Base-by-base conservation (phyloP, 2,888 invertebrate species). In the Nomada ruficornis region DNA sequence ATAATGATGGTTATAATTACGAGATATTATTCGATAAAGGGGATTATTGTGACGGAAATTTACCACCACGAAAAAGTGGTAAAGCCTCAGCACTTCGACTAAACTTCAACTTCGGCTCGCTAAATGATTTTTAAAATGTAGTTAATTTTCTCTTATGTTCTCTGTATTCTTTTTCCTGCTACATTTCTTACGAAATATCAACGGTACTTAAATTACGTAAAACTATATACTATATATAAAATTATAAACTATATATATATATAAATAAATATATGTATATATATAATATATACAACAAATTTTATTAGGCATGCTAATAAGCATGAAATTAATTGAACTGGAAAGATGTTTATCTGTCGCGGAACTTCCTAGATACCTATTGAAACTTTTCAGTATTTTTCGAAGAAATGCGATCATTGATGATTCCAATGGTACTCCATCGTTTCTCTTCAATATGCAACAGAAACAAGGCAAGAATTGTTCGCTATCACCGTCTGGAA, bases 401-500 rank as follows among this genome's bases (percentile, higher is more conserved):
- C 23, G 9, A 36, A 2, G 42, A 44, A 13, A 20, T n/a, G 23
- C 10, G 18, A 42, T 42, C 18, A 57, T 26, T 20, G 15, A 70
- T n/a, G 36, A 71, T 71, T 62, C 23, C 50, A 52, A 68, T 26
- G 42, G 15, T 68, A 44, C n/a, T 44, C 18, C 23, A 44, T 55
- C 55, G 20, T 67, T 67, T 20, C 36, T 36, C 47, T 29, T 7
- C 29, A 15, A 69, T 54, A 1, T 59, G 59, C 29, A 63, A 50
- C 29, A 50, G 50, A 57, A 36, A 36, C 57, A 13, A 44, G 29
- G 36, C 29, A n/a, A 59, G 54, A 50, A 62, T 52, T 44, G 47
- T 68, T 64, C 76, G 76, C 50, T 57, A 67, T 72, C 71, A 67
- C 52, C 42, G 67, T 57, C 71, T 63, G 67, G 72, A 78, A 78